Evolutionary conservation across 2,113 vertebrate genomes (phyloP), one percentile per base, ranked within the genome.

Genomic region (Canis aureus): DNA sequence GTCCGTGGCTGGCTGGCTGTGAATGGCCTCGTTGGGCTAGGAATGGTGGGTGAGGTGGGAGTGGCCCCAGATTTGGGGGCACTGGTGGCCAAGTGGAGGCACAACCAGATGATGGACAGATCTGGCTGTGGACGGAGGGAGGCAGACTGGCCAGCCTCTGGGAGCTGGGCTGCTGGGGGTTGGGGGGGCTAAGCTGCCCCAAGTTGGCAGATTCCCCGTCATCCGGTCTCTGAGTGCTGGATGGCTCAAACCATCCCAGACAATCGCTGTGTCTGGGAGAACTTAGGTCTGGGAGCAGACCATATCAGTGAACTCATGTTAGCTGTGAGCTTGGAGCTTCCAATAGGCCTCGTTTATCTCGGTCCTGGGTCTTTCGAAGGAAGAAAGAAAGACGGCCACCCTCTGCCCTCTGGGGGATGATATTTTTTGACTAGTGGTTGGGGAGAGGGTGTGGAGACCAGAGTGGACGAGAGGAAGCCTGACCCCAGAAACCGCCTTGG

Each of bases 401-500:
- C 20, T 12, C 35, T 29, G 25, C 8, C 73, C 15, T 20, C 13
- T 8, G 22, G 66, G 57, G 60, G 82, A 57, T n/a, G 60, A 23
- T 12, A 9, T 43, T 57, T 69, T 69, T 64, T 10, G 60, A 22
- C 55, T 11, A 32, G 27, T 4, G 55, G 71, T 1, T 23, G 11
- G 1, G 4, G 55, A 22, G 8, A 22, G 22, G 49, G 59, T 6
- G 29, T 1, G 2, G 32, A 76, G 80, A 60, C 57, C 27, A 16
- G 17, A 59, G 55, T 22, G 51, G 23, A 38, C 0, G 0, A 5
- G 62, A 27, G 35, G 49, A 49, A 19, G 12, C 3, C 11, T 11
- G 0, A 35, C 67, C 57, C 25, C 22, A 62, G n/a, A 12, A n/a
- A 60, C 32, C 0, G 11, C 19, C 27, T 6, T 0, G 0, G 71